Evolutionary conservation across 2,888 invertebrate genomes (phyloP).

Genomic region (Oscheius sp.): DNA sequence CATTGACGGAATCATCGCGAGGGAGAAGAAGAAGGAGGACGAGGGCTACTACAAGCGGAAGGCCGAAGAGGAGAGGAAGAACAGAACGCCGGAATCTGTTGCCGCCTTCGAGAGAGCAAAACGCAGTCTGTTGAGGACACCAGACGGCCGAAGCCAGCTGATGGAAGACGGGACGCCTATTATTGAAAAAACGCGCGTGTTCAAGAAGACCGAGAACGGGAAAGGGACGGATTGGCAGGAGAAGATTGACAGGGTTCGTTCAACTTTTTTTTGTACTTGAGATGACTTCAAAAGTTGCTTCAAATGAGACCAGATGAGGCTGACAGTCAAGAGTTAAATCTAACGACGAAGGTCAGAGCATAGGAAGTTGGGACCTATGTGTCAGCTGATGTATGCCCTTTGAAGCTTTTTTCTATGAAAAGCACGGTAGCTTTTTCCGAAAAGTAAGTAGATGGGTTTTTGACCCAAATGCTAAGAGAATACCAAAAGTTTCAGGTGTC

Average conservation of each 20-base stretch:
- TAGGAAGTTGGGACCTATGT: too few relatives aligned
- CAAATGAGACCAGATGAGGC: too few relatives aligned
- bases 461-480: too few relatives aligned
- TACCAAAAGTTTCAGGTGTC: conserved; percentile 1
- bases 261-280: neutral
- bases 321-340: too few relatives aligned
- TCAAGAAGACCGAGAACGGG: too few relatives aligned
- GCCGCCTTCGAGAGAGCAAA: neutral
- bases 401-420: too few relatives aligned
- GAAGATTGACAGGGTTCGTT: conserved; percentile 14
- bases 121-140: neutral
- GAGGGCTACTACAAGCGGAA: conserved; percentile 9
- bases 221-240: neutral
- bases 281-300: too few relatives aligned
- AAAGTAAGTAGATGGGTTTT: too few relatives aligned
- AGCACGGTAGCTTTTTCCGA: too few relatives aligned
- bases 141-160: neutral
- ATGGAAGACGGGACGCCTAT: conserved; percentile 1
- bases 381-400: too few relatives aligned
- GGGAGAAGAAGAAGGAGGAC: neutral
- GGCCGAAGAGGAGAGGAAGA: neutral
- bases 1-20: conserved; percentile 5
- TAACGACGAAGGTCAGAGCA: too few relatives aligned
- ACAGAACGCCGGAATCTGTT: neutral
- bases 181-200: neutral